phyloP scores from a whole-genome alignment of 2,888 invertebrate genomes.

The Agrotis ipsilon region DNA sequence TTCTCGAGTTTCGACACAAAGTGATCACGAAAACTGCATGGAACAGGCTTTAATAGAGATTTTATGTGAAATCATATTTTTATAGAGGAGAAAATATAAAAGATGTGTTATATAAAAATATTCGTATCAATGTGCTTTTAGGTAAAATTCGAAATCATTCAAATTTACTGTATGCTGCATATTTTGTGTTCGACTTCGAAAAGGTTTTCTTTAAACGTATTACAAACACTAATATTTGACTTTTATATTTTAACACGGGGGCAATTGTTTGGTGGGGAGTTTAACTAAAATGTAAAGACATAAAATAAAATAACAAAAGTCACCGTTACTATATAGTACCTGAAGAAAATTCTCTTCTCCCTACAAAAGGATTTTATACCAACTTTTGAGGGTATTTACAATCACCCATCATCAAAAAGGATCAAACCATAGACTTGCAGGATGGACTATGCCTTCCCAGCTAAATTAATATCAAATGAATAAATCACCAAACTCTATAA shows the following conservation, averaged over 20 bases:
- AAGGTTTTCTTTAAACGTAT: conserved; percentile 12
- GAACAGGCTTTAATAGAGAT: conserved; percentile 85
- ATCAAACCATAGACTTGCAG: too few species aligned
- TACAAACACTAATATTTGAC: conserved; percentile 1
- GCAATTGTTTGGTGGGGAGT: too few species aligned
- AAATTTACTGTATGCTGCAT: conserved; percentile 9
- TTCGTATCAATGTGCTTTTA: conserved; percentile 77
- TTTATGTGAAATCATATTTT: conserved; percentile 73
- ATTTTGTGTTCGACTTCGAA: conserved; percentile 20
- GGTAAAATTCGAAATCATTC: conserved; percentile 42
- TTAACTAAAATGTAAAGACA: too few species aligned
- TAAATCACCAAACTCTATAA: too few species aligned
- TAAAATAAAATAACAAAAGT: too few species aligned
- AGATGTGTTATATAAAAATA: conserved; percentile 67
- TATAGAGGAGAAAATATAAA: conserved; percentile 61
- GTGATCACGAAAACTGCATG: conserved; percentile 75
- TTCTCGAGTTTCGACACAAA: conserved; percentile 62
- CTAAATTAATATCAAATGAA: too few species aligned
- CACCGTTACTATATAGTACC: conserved; percentile 7
- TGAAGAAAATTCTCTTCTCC: conserved; percentile 24
- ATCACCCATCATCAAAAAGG: too few species aligned
- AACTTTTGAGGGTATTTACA: conserved; percentile 28
- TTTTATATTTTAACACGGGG: too few species aligned
- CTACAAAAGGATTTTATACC: conserved; percentile 15
- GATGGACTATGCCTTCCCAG: too few species aligned